phyloP scores from a whole-genome alignment of 2,888 invertebrate species.

The Neria commutata region DNA sequence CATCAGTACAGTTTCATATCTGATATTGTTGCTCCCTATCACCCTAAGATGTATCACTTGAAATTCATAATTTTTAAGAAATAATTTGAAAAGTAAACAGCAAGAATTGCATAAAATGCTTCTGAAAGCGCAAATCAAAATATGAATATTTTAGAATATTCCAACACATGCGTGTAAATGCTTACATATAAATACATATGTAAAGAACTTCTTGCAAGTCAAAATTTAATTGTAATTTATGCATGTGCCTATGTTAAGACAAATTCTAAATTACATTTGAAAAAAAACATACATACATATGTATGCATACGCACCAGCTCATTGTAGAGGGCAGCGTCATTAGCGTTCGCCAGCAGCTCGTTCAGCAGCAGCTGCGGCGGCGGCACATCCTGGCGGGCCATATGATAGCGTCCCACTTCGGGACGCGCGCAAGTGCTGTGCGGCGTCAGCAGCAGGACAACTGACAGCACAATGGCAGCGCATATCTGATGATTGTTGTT shows the following conservation, averaged over 20 bases:
- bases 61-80: no score
- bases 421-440: slow-evolving; percentile 30
- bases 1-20: no score
- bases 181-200: no score
- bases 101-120: no score
- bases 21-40: no score
- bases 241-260: not conserved
- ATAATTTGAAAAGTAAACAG: no score
- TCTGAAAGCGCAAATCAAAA: no score
- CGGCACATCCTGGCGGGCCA: slow-evolving; percentile 16
- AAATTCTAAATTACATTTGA: not conserved
- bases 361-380: slow-evolving; percentile 39
- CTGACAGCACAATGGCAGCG: slow-evolving; percentile 42
- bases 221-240: no score
- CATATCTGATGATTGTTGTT: slow-evolving; percentile 37
- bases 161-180: no score
- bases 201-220: no score
- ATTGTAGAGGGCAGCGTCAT: slow-evolving; percentile 38
- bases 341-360: slow-evolving; percentile 36
- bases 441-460: slow-evolving; percentile 36
- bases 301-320: slow-evolving; percentile 30
- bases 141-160: no score
- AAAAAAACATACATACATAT: not conserved
- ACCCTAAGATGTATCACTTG: no score
- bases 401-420: slow-evolving; percentile 14